Evolutionary conservation across 2,797 vertebrate genomes (phyloP).

Genomic region (Brotula barbata): DNA sequence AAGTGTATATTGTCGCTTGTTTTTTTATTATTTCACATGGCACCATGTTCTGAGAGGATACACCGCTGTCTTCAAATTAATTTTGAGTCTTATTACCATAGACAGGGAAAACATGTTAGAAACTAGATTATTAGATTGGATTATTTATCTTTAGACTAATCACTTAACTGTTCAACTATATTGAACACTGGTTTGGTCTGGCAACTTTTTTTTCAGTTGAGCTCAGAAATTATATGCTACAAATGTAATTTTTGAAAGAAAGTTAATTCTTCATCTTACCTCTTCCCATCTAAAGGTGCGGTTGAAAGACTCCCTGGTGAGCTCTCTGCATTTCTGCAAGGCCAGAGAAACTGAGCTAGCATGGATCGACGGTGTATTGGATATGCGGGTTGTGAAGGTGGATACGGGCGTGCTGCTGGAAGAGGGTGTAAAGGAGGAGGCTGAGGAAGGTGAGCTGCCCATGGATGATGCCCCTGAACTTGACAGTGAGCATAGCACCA

Average conservation of each 20-base stretch:
- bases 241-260: background rate
- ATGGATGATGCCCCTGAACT: conserved; percentile 79
- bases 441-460: conserved; percentile 85
- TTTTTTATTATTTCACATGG: too few relatives aligned
- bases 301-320: conserved; percentile 97
- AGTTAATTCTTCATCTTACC: too few relatives aligned
- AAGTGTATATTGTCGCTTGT: too few relatives aligned
- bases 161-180: too few relatives aligned
- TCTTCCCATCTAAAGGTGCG: conserved; percentile 81
- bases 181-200: too few relatives aligned
- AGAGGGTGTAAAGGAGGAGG: conserved; percentile 89
- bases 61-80: too few relatives aligned
- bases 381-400: conserved; percentile 97
- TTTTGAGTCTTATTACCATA: too few relatives aligned
- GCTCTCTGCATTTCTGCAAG: conserved; percentile 98
- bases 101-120: too few relatives aligned
- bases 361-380: conserved; percentile 96
- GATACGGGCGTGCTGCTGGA: conserved; percentile 95
- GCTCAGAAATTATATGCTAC: background rate
- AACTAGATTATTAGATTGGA: too few relatives aligned
- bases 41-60: too few relatives aligned
- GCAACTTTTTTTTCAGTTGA: background rate
- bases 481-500: conserved; percentile 77
- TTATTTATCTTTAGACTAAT: too few relatives aligned
- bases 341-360: conserved; percentile 96